Base-by-base conservation (phyloP, 2,113 vertebrate species). In the Pluvianellus socialis region DNA sequence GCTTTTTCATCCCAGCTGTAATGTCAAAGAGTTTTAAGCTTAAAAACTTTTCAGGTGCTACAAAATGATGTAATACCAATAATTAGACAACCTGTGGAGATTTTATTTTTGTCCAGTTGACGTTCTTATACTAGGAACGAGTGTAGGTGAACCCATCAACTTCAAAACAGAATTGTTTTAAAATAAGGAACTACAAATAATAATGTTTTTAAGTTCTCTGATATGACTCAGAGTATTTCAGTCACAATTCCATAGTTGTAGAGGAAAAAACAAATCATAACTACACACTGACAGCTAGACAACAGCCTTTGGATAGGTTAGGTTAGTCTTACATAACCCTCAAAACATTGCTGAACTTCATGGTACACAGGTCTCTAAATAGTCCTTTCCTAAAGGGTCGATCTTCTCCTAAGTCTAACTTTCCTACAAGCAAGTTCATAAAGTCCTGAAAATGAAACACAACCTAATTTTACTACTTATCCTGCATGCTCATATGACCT, bases 61-160 rank as follows among this genome's bases (percentile, higher is more conserved):
- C 7, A 72, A 80, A 82, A 56, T 75, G 13, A 49, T 44, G 28
- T 28, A 50, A 74, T 55, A 28, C 3, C 12, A 89, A 32, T 49
- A 79, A 58, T 20, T 70, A 59, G 56, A 52, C 23, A 84, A 44
- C 8, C 75, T 44, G 16, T 47, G 22, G 17, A 61, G 12, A n/a
- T 28, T 40, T 63, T 52, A 12, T 62, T 86, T 84, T 89, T 2
- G 4, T 32, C 45, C 18, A n/a, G 17, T 80, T 84, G 14, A 45
- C 0, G 0, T 49, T 81, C 7, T 9, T 44, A 9, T 50, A n/a
- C 19, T 33, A 30, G 33, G 12, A 63, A 63, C 6, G 21, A 35
- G 26, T 45, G 63, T 8, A 62, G 8, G 6, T 27, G 72, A 91
- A 76, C 10, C 2, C 33, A n/a, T 42, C 28, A 59, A 7, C 12